These are phyloP conservation scores for Drosophila acutilabella DNA, from an alignment of 2,888 invertebrate genomes.

Conservation along the genomic window DNA sequence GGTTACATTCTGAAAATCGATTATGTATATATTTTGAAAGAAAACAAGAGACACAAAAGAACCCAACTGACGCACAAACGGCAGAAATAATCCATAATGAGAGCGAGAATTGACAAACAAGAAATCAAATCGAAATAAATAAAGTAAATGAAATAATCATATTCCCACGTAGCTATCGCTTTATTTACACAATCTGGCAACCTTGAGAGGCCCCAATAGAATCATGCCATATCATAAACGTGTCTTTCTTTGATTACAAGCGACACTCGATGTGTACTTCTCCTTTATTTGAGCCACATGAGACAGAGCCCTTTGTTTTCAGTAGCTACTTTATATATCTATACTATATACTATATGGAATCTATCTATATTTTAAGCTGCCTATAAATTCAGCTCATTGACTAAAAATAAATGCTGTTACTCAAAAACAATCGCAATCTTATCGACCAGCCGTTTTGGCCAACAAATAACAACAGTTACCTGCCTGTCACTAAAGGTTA, in stretches of 20 bases:
- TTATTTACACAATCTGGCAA: constrained; percentile 16
- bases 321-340: neutral
- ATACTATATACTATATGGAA: constrained; percentile 3
- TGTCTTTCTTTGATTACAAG: constrained; percentile 41
- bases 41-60: neutral
- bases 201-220: constrained; percentile 39
- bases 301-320: constrained; percentile 36
- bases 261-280: constrained; percentile 20
- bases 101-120: neutral
- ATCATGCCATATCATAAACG: constrained; percentile 19
- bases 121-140: constrained; percentile 9
- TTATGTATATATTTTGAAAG: constrained; percentile 5
- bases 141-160: constrained; percentile 2
- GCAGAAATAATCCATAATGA: constrained; percentile 1
- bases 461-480: constrained; percentile 14
- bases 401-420: constrained; percentile 38
- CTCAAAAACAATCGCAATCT: constrained; percentile 45
- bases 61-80: constrained; percentile 15
- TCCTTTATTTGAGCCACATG: constrained; percentile 21
- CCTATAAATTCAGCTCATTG: constrained; percentile 36
- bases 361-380: constrained; percentile 42
- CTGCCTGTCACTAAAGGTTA: neutral
- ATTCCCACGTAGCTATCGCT: constrained; percentile 19
- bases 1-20: constrained; percentile 46
- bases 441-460: constrained; percentile 41